Evolutionary conservation across 2,888 invertebrate genomes (phyloP).

Genomic region (Dolomedes plantarius): DNA sequence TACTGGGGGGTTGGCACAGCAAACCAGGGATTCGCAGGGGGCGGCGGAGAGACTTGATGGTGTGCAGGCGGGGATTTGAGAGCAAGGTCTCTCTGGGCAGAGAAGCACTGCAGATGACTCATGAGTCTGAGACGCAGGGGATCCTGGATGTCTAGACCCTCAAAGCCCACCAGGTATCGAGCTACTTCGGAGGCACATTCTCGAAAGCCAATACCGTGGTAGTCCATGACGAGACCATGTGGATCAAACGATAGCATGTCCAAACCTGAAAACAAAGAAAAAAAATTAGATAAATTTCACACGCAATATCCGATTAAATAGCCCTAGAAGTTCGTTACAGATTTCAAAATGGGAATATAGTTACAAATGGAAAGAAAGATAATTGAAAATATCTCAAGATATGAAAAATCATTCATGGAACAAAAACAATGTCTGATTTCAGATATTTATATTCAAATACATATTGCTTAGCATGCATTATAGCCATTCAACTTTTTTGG

Average conservation of each 20-base stretch:
- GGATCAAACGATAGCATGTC: constrained; percentile 91
- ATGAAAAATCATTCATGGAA: no score
- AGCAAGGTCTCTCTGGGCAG: constrained; percentile 90
- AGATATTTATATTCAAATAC: no score
- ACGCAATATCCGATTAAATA: no score
- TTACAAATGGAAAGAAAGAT: no score
- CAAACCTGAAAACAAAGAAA: constrained; percentile 82
- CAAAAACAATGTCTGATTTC: no score
- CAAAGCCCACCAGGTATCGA: constrained; percentile 94
- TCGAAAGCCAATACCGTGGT: constrained; percentile 96
- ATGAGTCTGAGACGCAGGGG: constrained; percentile 91
- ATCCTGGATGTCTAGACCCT: constrained; percentile 96
- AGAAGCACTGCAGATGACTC: constrained; percentile 96
- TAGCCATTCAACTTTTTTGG: no score
- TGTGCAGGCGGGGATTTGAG: constrained; percentile 80
- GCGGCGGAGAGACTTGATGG: constrained; percentile 34
- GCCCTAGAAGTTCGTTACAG: no score
- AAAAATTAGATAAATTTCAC: no score
- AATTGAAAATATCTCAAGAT: no score
- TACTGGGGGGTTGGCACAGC: constrained; percentile 62
- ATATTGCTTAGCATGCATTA: no score
- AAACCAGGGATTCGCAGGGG: constrained; percentile 72
- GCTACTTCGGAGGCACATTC: constrained; percentile 97
- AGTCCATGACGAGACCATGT: constrained; percentile 95
- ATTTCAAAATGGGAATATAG: no score